These are phyloP conservation scores for Thaleichthys pacificus DNA, from an alignment of 2,797 vertebrate species.

Conservation along the genomic window DNA sequence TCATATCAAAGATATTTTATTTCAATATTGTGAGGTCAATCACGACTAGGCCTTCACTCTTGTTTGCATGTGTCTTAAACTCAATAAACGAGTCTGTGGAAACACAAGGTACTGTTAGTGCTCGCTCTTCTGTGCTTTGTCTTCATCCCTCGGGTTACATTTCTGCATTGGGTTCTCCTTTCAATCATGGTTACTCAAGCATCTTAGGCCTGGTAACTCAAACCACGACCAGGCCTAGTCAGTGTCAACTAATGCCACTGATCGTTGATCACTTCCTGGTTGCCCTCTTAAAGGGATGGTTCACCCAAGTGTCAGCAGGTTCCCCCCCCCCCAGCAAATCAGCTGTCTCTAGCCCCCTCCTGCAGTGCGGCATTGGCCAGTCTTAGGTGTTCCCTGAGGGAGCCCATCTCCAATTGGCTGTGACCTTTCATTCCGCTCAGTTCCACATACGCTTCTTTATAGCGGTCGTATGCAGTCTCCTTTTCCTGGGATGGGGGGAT, in stretches of 20 bases:
- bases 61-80: conserved; percentile 65
- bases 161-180: not conserved
- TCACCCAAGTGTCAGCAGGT: conserved; percentile 4
- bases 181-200: not conserved
- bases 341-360: conserved; percentile 72
- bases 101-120: conserved; percentile 20
- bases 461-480: conserved; percentile 82
- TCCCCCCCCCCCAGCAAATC: conserved; percentile 63
- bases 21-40: conserved; percentile 53
- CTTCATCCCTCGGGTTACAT: not conserved
- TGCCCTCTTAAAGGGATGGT: conserved; percentile 12
- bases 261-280: not conserved
- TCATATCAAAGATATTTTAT: conserved; percentile 44
- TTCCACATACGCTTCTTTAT: conserved; percentile 86
- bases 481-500: conserved; percentile 81
- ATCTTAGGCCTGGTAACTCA: not conserved
- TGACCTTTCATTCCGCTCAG: conserved; percentile 82
- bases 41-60: conserved; percentile 51
- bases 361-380: conserved; percentile 83
- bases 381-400: conserved; percentile 86
- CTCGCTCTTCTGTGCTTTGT: conserved; percentile 6
- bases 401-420: conserved; percentile 80
- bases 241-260: not conserved
- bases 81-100: conserved; percentile 56
- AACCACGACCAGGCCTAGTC: not conserved